These are phyloP conservation scores for Motacilla alba DNA, from an alignment of 2,113 vertebrate species.

Conservation along the genomic window DNA sequence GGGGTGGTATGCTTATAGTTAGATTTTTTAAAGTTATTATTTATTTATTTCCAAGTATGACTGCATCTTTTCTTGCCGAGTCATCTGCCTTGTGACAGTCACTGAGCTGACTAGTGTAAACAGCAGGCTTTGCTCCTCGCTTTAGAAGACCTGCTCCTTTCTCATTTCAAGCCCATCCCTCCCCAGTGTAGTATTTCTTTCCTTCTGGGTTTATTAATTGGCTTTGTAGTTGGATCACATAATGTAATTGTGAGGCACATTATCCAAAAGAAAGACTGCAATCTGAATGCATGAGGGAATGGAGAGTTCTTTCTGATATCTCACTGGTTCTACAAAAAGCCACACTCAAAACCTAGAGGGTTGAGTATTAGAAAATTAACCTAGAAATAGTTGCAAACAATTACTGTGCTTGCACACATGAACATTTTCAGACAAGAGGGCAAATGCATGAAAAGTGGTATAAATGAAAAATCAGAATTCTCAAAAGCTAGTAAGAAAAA, in stretches of 20 bases:
- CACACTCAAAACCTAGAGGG: not conserved
- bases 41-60: not conserved
- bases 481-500: not conserved
- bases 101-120: not conserved
- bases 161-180: not conserved
- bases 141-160: not conserved
- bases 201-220: not conserved
- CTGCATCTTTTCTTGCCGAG: not conserved
- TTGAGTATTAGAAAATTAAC: not conserved
- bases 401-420: not conserved
- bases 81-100: not conserved
- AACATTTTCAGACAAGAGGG: not conserved
- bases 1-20: not conserved
- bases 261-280: not conserved
- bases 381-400: not conserved
- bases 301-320: not conserved
- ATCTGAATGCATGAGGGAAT: not conserved
- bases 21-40: not conserved
- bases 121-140: not conserved
- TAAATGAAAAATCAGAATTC: not conserved
- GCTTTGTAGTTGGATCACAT: not conserved
- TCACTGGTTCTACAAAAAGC: not conserved
- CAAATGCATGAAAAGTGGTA: not conserved
- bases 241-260: not conserved
- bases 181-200: not conserved